Evolutionary conservation across 2,797 vertebrate species (phyloP), one percentile per base, ranked within the genome.

Genomic region (Anisognathus igniventris): DNA sequence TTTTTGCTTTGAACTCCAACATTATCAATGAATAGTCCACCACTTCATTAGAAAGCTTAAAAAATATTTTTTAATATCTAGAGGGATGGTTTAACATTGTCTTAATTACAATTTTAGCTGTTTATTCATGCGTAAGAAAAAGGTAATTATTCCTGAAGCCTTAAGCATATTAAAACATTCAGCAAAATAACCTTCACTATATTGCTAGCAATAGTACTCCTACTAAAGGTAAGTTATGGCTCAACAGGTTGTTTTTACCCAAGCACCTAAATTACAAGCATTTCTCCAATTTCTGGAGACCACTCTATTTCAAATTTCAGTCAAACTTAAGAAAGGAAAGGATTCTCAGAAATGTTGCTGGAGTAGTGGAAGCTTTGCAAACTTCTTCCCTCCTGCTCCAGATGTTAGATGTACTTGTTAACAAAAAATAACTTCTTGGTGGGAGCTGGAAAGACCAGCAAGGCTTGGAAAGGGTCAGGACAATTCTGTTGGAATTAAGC

Each of bases 21-120:
- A 24, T 10, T 67, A 31, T 6, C 42, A 56, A 10, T 67, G 25
- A 60, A 50, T 4, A 76, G 16, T 54, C 33, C 58, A 23, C 3
- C 8, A 51, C 15, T 89, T 20, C 40, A 54, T 9, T 14, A 73
- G 44, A 73, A 90, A 62, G 15, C 30, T 67, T 24, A 3, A 86
- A 79, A 73, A 67, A 23, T 19, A 31, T 15, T 56, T 56, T 82
- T 42, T 27, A 75, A 37, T 7, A 65, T 13, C 53, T 78, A 51
- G 39, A 72, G n/a, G 30, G 33, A 80, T 54, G 27, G 75, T 72
- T 95, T 91, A 94, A 42, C 23, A 51, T 56, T 79, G 25, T 47
- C 60, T 76, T 84, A 95, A 88, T 80, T 82, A 83, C 14, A 86
- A 28, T n/a, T 18, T 68, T 84, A 94, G 42, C n/a, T 89, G 71